Evolutionary conservation across 2,113 vertebrate species (phyloP).

Genomic region (Pluvialis apricaria): DNA sequence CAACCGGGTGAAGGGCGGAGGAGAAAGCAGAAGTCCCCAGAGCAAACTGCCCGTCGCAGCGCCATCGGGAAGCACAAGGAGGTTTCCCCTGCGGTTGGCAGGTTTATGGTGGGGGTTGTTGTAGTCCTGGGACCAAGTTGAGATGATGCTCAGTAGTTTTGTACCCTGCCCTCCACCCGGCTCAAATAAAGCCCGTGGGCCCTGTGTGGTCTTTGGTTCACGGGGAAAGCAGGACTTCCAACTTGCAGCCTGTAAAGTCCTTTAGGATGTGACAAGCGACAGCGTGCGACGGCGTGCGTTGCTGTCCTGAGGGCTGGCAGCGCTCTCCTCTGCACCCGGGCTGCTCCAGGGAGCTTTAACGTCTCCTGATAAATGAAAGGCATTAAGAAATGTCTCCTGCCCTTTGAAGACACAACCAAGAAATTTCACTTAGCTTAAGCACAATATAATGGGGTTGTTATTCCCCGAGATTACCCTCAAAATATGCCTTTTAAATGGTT

Average conservation of each 20-base stretch:
- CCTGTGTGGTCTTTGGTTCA: background rate
- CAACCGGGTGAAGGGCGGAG: background rate
- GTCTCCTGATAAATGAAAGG: slow-evolving; percentile 7
- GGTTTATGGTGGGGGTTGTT: rapidly evolving
- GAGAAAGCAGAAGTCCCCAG: background rate
- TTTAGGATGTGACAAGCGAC: background rate
- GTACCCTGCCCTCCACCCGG: background rate
- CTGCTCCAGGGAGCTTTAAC: background rate
- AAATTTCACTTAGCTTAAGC: background rate
- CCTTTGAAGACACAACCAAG: slow-evolving; percentile 10
- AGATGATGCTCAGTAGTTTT: rapidly evolving
- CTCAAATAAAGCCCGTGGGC: background rate
- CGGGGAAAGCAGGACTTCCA: background rate
- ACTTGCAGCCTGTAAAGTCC: background rate
- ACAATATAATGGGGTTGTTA: background rate
- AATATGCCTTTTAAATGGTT: slow-evolving; percentile 36
- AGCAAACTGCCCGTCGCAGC: background rate
- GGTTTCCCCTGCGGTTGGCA: too few relatives aligned
- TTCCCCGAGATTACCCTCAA: background rate
- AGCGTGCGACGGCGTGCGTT: rapidly evolving
- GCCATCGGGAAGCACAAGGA: background rate
- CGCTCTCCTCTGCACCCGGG: background rate
- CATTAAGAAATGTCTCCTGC: background rate
- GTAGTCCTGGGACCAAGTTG: background rate
- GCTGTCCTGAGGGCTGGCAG: background rate